A percentile compares a stretch with the other conserved stretches of the same genome.
Conservation (phyloP, 2,113 vertebrate genomes). For the Otolemur garnettii region DNA sequence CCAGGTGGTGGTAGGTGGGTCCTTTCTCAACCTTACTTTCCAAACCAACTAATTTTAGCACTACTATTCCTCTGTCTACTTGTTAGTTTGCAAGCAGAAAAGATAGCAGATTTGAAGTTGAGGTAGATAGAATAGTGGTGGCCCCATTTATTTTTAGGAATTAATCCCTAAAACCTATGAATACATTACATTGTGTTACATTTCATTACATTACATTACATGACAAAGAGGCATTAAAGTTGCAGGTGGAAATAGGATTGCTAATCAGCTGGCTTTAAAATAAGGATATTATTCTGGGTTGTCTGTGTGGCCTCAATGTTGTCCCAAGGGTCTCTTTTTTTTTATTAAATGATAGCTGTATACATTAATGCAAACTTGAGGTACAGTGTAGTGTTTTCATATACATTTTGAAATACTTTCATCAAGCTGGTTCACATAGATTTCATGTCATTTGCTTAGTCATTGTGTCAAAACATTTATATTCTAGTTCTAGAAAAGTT, state of each 20-base stretch:
- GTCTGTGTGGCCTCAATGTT: neutral
- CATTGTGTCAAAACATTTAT: too few relatives aligned
- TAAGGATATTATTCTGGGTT: neutral
- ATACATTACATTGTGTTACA: constrained; percentile 5
- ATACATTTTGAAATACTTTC: too few relatives aligned
- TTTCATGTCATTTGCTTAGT: too few relatives aligned
- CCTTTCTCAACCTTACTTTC: neutral
- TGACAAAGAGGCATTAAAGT: neutral
- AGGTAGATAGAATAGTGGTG: neutral
- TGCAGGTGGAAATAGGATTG: neutral
- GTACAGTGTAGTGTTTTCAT: too few relatives aligned
- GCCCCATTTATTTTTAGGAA: neutral
- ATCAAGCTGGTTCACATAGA: too few relatives aligned
- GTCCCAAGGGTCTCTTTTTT: neutral
- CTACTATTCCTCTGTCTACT: neutral
- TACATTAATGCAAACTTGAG: too few relatives aligned
- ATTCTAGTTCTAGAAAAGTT: too few relatives aligned
- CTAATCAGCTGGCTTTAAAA: neutral
- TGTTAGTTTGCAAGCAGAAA: neutral
- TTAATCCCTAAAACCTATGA: neutral
- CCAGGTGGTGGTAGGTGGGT: neutral
- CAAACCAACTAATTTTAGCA: neutral
- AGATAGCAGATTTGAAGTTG: neutral
- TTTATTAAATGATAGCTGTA: too few relatives aligned
- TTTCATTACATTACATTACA: neutral